Evolutionary conservation across 2,888 invertebrate species (phyloP).

Genomic region (Hoplodrina ambigua): DNA sequence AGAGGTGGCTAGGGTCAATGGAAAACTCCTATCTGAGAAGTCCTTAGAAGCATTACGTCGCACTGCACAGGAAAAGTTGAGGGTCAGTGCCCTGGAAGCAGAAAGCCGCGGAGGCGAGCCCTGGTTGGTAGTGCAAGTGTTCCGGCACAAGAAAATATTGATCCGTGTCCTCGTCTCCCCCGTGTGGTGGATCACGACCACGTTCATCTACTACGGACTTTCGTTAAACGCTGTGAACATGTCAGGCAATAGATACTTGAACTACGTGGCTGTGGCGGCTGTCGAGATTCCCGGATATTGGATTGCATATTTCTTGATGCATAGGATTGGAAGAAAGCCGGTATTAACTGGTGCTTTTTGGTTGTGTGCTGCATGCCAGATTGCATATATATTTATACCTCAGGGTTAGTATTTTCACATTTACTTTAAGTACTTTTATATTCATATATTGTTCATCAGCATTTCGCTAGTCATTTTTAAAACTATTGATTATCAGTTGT

Average conservation of each 20-base stretch:
- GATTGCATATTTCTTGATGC: constrained; percentile 90
- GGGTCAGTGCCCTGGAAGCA: constrained; percentile 47
- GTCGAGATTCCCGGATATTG: constrained; percentile 93
- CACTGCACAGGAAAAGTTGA: constrained; percentile 70
- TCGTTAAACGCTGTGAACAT: constrained; percentile 92
- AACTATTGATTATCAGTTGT: no score
- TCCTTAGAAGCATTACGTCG: constrained; percentile 72
- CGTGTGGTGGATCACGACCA: constrained; percentile 92
- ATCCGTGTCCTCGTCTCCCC: constrained; percentile 75
- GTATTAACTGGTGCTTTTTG: constrained; percentile 90
- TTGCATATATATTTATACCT: constrained; percentile 89
- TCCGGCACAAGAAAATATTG: constrained; percentile 71
- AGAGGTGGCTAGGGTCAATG: constrained; percentile 91
- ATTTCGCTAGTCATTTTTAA: no score
- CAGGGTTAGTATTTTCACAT: constrained; percentile 73
- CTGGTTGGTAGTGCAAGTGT: constrained; percentile 75
- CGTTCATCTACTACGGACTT: constrained; percentile 92
- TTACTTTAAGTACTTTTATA: not conserved
- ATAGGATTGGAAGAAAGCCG: constrained; percentile 90
- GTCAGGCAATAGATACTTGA: constrained; percentile 91
- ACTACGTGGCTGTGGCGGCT: constrained; percentile 91
- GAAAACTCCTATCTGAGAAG: constrained; percentile 75
- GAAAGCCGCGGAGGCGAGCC: constrained; percentile 64
- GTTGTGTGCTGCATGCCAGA: constrained; percentile 90
- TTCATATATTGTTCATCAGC: no score